Conservation (phyloP, 2,888 invertebrate genomes). For the Hipparchia semele region DNA sequence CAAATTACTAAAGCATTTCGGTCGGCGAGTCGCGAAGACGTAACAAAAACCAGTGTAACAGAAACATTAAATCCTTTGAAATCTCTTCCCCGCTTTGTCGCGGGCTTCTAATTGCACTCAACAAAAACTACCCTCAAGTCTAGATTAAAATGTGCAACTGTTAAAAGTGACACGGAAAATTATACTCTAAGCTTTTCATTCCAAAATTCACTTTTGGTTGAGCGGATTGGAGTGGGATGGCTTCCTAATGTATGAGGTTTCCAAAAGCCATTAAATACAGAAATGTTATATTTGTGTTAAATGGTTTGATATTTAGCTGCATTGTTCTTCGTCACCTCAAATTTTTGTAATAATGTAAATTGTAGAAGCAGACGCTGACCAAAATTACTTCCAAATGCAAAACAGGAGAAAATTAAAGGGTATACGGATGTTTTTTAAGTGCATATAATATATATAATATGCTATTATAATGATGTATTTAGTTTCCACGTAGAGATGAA, state of each 20-base stretch:
- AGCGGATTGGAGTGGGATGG: constrained; percentile 18
- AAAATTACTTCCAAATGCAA: neutral
- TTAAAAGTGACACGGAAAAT: constrained; percentile 10
- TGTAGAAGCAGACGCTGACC: neutral
- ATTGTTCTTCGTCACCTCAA: constrained; percentile 5
- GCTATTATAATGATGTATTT: no score
- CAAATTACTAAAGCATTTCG: constrained; percentile 26
- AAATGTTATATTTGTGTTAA: constrained; percentile 57
- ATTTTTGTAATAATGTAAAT: neutral
- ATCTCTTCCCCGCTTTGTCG: constrained; percentile 63
- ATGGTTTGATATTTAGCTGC: constrained; percentile 47
- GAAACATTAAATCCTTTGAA: constrained; percentile 72
- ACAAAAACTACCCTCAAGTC: constrained; percentile 67
- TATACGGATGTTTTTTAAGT: no score
- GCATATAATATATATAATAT: no score
- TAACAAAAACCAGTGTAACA: constrained; percentile 53
- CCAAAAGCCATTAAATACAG: constrained; percentile 62
- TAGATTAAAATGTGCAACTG: constrained; percentile 66
- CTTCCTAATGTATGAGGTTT: constrained; percentile 31
- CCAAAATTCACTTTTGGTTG: constrained; percentile 24
- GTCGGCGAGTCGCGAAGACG: constrained; percentile 16
- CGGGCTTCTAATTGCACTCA: constrained; percentile 62
- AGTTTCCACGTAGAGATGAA: no score
- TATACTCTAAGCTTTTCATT: constrained; percentile 23
- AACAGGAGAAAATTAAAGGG: neutral